Evolutionary conservation across 1,140 invertebrate species (phyloP).

Genomic region (Neuroterus valhalla): DNA sequence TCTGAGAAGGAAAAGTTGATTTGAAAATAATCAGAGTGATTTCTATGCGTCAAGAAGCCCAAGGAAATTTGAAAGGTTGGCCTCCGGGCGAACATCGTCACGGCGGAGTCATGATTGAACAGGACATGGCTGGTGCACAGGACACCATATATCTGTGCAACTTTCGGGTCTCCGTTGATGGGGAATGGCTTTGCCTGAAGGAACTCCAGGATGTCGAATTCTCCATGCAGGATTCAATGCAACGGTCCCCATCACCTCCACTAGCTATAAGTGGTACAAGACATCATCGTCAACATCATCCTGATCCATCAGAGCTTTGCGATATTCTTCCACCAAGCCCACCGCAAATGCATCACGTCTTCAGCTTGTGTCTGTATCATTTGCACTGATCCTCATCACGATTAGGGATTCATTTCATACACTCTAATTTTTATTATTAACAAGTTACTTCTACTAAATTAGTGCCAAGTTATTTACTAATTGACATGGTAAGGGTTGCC

Average conservation of each 20-base stretch:
- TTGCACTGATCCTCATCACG: constrained; percentile 41
- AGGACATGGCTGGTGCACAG: constrained; percentile 89
- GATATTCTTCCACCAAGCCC: constrained; percentile 68
- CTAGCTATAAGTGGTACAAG: constrained; percentile 67
- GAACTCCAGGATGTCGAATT: constrained; percentile 94
- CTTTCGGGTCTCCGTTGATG: constrained; percentile 96
- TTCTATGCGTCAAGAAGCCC: constrained; percentile 70
- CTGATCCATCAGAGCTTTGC: constrained; percentile 66
- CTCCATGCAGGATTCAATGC: constrained; percentile 81
- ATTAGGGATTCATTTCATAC: neutral
- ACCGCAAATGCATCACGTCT: constrained; percentile 72
- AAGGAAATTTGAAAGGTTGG: constrained; percentile 64
- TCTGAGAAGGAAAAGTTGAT: constrained; percentile 21
- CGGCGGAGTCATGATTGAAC: constrained; percentile 73
- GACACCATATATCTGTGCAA: constrained; percentile 98
- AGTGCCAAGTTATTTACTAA: too few species aligned
- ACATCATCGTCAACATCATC: constrained; percentile 56
- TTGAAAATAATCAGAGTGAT: constrained; percentile 26
- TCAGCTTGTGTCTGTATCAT: constrained; percentile 73
- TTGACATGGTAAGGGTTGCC: too few species aligned
- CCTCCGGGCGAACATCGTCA: constrained; percentile 68
- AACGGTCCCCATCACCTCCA: constrained; percentile 76
- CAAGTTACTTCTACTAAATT: too few species aligned
- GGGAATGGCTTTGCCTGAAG: constrained; percentile 97
- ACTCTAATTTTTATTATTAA: too few species aligned